These are phyloP conservation scores for Chascanopsetta lugubris DNA, from an alignment of 2,113 vertebrate species.

Conservation along the genomic window DNA sequence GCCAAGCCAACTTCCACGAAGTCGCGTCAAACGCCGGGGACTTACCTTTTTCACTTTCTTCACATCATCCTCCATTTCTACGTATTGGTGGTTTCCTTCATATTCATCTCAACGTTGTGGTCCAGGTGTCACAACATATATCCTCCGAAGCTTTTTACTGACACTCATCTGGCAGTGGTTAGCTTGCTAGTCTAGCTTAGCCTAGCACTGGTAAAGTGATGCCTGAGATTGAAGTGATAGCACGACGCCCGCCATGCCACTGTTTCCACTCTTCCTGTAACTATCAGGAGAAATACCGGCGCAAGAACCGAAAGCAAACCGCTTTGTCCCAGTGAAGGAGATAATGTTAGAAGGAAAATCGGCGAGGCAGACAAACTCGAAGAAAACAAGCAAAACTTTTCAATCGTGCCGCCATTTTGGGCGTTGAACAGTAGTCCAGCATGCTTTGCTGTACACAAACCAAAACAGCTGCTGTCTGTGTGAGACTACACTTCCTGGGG, in stretches of 20 bases:
- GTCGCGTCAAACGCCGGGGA: conserved; percentile 5
- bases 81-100: conserved; percentile 71
- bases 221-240: conserved; percentile 35
- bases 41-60: conserved; percentile 94
- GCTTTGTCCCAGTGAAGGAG: background rate
- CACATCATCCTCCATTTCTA: conserved; percentile 93
- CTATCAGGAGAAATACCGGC: background rate
- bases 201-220: conserved; percentile 42
- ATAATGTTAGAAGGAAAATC: background rate
- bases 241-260: conserved; percentile 42
- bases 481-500: background rate
- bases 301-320: background rate
- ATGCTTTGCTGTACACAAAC: conserved; percentile 71
- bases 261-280: background rate
- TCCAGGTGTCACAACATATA: conserved; percentile 47
- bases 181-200: conserved; percentile 42
- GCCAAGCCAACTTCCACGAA: conserved; percentile 25
- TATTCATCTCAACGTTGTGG: conserved; percentile 50
- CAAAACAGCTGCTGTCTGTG: conserved; percentile 43
- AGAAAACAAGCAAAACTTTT: conserved; percentile 82
- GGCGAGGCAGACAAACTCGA: conserved; percentile 63
- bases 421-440: conserved; percentile 85
- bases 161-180: conserved; percentile 47
- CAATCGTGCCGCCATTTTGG: conserved; percentile 93
- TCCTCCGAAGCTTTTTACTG: conserved; percentile 23